Evolutionary conservation across 2,888 invertebrate genomes (phyloP).

Genomic region (Meganola albula): DNA sequence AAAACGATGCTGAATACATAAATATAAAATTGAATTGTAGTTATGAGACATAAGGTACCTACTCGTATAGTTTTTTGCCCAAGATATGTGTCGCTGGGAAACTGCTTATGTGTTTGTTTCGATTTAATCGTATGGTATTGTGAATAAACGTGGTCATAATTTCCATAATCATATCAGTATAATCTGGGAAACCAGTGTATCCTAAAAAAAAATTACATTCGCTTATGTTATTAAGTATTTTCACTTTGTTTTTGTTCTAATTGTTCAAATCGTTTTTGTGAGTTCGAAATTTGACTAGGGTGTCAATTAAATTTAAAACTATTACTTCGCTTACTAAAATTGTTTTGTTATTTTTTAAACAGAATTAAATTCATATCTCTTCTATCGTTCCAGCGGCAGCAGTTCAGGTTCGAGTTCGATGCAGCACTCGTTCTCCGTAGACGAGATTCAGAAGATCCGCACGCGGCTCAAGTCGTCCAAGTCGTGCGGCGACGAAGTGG

Average conservation of each 20-base stretch:
- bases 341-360: too few species aligned
- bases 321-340: too few species aligned
- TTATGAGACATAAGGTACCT: slow-evolving; percentile 28
- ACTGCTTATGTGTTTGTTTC: slow-evolving; percentile 34
- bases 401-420: slow-evolving; percentile 86
- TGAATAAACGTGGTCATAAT: not conserved
- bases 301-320: too few species aligned
- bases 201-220: too few species aligned
- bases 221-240: too few species aligned
- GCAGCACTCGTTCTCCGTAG: slow-evolving; percentile 91
- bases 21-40: slow-evolving; percentile 27
- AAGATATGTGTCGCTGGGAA: slow-evolving; percentile 33
- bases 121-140: not conserved
- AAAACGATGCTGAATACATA: slow-evolving; percentile 54
- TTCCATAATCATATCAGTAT: too few species aligned
- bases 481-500: slow-evolving; percentile 90
- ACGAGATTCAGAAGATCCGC: slow-evolving; percentile 92
- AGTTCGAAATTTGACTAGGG: too few species aligned
- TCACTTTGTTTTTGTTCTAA: too few species aligned
- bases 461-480: slow-evolving; percentile 90
- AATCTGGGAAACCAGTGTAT: too few species aligned
- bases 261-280: too few species aligned
- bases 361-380: too few species aligned
- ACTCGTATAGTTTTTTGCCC: slow-evolving; percentile 29
- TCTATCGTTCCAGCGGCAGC: slow-evolving; percentile 78